Evolutionary conservation across 2,797 vertebrate genomes (phyloP), one percentile per base, ranked within the genome.

Genomic region (Enteromius thamalakanensis): DNA sequence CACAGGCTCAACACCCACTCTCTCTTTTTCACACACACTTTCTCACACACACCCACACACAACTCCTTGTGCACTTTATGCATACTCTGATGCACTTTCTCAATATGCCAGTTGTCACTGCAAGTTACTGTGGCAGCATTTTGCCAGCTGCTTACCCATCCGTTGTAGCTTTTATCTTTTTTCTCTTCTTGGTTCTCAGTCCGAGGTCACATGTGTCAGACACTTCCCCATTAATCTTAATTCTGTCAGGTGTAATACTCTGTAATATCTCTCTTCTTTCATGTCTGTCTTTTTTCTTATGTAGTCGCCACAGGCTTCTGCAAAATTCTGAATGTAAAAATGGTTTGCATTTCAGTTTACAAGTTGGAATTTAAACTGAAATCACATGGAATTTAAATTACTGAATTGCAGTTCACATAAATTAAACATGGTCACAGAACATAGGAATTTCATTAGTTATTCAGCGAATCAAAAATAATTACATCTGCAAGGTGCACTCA

Each of bases 71-170:
- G 40, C 45, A 26, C 15, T 74, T 65, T n/a, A 65, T 65, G 47
- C 47, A 67, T 53, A 68, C 80, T 76, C 71, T n/a, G 47, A 76
- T 55, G 23, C 47, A 29, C 71, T 55, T 55, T 82, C 62, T 67
- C 72, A 68, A 76, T 82, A 82, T 82, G 72, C 71, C 75, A 79
- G 79, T 81, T 78, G 70, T 80, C 83, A 84, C 29, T 47, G 23
- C 19, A 55, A 68, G 72, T 77, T 81, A 81, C 74, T 4, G 62
- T 76, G 65, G 65, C 49, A 71, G 11, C 11, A 10, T 51, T 76
- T 81, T 78, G 84, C 80, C 74, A 85, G 74, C 55, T 81, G 84
- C 55, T 82, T 45, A 67, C 53, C 65, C 69, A 47, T 74, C 26
- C 45, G 15, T 45, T 77, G 23, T 26, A 15, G 26, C 60, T 65